Base-by-base conservation (phyloP, 2,113 vertebrate genomes). In the Cacatua alba region DNA sequence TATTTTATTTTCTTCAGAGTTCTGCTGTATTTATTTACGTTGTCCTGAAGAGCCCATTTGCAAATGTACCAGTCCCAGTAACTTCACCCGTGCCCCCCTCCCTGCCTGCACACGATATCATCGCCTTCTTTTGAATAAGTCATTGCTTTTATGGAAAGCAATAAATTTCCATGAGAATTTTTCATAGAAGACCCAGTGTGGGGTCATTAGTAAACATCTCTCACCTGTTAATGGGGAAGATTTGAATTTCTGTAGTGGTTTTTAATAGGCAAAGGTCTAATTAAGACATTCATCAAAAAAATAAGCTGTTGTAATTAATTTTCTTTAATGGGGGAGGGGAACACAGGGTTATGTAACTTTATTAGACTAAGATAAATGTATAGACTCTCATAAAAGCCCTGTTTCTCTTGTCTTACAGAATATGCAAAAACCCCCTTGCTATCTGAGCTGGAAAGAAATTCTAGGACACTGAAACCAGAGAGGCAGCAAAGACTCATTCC, bases 1-100 rank as follows among this genome's bases (percentile, higher is more conserved):
- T 67, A 52, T 86, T 95, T 96, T 87, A 82, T 95, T 97, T 96
- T 86, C 79, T 72, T 94, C 75, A 2, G 86, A 57, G 85, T 82
- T 94, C 86, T 75, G 52, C 70, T 78, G 6, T 86, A 59, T 96
- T 96, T 96, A 92, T 97, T 95, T 94, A 87, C 92, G 78, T 57
- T 95, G 91, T 90, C 91, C 96, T 44, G 28, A 86, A 91, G 94
- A 96, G 48, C 16, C 2, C 26, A 94, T 77, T 92, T 87, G 88
- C 82, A 94, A 90, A 82, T 64, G 78, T 35, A 52, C 87, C 88
- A 76, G 90, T 52, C 67, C 81, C 33, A 46, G 81, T 23, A 88
- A 49, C 71, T 91, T 74, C 87, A 68, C n/a, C 3, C 48, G 57
- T 72, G 11, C 35, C 23, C n/a, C 63, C 51, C 7, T 44, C 88